Evolutionary conservation across 2,113 vertebrate genomes (phyloP).

Genomic region (Girardinichthys multiradiatus): DNA sequence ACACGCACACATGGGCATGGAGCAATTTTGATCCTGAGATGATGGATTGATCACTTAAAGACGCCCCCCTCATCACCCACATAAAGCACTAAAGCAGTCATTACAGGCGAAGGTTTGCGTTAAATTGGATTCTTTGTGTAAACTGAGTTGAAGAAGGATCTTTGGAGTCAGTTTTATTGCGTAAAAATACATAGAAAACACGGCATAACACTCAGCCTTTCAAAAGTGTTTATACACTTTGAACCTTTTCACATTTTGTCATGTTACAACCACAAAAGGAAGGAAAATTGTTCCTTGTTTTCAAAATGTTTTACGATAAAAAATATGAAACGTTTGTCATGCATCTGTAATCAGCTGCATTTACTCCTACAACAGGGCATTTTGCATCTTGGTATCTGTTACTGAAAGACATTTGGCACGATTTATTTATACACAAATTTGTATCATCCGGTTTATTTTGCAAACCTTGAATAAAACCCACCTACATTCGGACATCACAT

Average conservation of each 20-base stretch:
- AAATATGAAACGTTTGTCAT: too few species aligned
- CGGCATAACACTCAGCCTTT: neutral
- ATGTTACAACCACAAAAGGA: neutral
- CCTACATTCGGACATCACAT: too few species aligned
- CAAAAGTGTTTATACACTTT: neutral
- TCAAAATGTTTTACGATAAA: too few species aligned
- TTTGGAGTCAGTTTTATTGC: neutral
- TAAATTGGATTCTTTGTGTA: conserved; percentile 22
- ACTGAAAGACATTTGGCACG: too few species aligned
- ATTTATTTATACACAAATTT: too few species aligned
- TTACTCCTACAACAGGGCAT: neutral
- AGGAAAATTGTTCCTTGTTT: too few species aligned
- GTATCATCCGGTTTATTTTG: too few species aligned
- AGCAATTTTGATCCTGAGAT: conserved; percentile 66
- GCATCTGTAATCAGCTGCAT: too few species aligned
- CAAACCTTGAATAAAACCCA: too few species aligned
- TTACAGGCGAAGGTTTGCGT: conserved; percentile 5
- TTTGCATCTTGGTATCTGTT: too few species aligned
- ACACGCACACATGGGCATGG: conserved; percentile 14
- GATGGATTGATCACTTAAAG: conserved; percentile 71
- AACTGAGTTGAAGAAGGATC: neutral
- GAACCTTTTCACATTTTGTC: neutral
- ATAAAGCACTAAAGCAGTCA: conserved; percentile 22
- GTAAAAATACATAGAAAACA: neutral
- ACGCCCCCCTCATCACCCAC: conserved; percentile 24